Base-by-base conservation (phyloP, 2,888 invertebrate genomes). In the Tribolium freemani region DNA sequence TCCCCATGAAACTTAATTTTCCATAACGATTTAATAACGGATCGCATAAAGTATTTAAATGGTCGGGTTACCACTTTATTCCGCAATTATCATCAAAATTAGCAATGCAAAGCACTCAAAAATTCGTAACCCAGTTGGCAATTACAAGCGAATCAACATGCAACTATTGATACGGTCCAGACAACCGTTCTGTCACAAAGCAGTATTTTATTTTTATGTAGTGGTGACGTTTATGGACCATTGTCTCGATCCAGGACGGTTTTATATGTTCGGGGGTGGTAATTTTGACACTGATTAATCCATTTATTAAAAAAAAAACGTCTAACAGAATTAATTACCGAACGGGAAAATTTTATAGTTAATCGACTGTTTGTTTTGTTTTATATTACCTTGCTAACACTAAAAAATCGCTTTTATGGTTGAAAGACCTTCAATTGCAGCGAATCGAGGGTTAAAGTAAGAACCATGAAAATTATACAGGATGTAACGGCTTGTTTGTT, bases 341-440 rank as follows among this genome's bases (percentile, higher is more conserved):
- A 16, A 16, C 16, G 6, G 9, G 31, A 61, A 50, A 13, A 26
- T 60, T 60, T 60, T 50, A 61, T 50, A 50, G 61, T 50, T 50
- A 61, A 61, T 61, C 61, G 61, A 61, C 30, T 61, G 61, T 63
- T 63, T 51, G 50, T 51, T 61, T 63, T 63, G 50, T 48, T 60
- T 60, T 60, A 46, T 50, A 50, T 63, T 51, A 51, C 50, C 50
- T 63, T 63, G 63, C 63, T 50, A 63, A 63, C 63, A 16, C 16
- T 46, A 60, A 60, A 60, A 44, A 58, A 58, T 58, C 26, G 44
- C 8, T 46, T 54, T 63, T 63, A 30, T 50, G 30, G 50, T 63
- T 63, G 50, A 51, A 50, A 50, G 38, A 63, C 63, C 63, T 63
- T 63, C 63, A 63, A 13, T 51, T 63, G 63, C 63, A 51, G 20